Conservation (phyloP, 2,888 invertebrate genomes). For the Ophion ventricosus region DNA sequence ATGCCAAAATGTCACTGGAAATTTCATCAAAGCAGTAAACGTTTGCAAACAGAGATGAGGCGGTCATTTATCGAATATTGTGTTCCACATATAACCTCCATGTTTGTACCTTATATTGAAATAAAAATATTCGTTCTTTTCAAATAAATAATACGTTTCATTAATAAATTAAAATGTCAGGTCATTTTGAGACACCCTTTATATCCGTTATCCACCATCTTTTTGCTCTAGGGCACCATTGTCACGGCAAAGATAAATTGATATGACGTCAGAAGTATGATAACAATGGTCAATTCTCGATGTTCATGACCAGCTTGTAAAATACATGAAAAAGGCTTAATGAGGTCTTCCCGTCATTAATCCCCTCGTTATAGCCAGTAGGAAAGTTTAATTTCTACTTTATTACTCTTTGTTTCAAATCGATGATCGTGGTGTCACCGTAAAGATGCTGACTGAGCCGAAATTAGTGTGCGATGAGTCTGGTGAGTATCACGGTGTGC, state of each 20-base stretch:
- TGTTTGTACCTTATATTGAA: no score
- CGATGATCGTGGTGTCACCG: constrained; percentile 38
- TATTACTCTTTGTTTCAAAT: constrained; percentile 41
- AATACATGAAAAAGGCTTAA: background rate
- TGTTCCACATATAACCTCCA: no score
- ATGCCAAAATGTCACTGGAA: no score
- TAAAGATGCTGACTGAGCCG: constrained; percentile 52
- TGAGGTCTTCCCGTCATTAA: constrained; percentile 16
- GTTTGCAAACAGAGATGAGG: no score
- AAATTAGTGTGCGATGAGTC: constrained; percentile 52
- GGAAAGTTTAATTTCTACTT: constrained; percentile 25
- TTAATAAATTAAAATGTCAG: no score
- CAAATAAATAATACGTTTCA: no score
- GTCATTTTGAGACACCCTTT: no score
- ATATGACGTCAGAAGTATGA: background rate
- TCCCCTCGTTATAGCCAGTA: constrained; percentile 18
- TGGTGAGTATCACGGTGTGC: constrained; percentile 48
- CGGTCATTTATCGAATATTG: no score
- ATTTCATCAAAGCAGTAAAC: no score
- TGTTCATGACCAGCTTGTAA: background rate
- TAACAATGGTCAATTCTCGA: background rate
- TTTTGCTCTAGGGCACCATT: background rate
- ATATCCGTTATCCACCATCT: background rate
- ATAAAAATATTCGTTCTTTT: no score
- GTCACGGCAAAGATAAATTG: background rate